Evolutionary conservation across 1,140 invertebrate genomes (phyloP).

Genomic region (Pseudomyrmex concolor): DNA sequence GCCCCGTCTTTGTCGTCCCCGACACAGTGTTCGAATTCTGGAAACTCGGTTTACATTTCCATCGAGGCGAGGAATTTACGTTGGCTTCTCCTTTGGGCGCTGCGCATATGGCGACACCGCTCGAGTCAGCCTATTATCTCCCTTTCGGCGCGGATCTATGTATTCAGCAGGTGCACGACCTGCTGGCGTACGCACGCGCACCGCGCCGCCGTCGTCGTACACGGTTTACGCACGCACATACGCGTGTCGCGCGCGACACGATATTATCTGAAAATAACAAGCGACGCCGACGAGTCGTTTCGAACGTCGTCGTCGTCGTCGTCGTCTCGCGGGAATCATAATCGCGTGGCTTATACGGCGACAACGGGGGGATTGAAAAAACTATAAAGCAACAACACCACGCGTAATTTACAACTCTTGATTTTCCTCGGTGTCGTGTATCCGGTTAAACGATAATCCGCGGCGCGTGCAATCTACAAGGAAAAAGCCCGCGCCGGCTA

Average conservation of each 20-base stretch:
- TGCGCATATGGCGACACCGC: background rate
- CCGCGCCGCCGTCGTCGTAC: background rate
- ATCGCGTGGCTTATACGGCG: background rate
- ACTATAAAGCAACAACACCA: constrained; percentile 40
- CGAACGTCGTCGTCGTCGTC: constrained; percentile 1
- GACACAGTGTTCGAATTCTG: background rate
- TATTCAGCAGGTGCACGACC: constrained; percentile 33
- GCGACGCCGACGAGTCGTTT: constrained; percentile 27
- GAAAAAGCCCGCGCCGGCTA: constrained; percentile 2
- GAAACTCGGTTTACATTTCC: constrained; percentile 5
- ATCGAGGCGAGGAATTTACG: background rate
- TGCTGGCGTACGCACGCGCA: background rate
- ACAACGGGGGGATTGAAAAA: constrained; percentile 30
- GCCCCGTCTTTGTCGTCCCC: too few species aligned
- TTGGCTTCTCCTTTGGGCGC: background rate
- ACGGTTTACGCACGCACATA: constrained; percentile 7
- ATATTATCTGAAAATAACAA: constrained; percentile 57
- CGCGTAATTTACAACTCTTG: constrained; percentile 54
- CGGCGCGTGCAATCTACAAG: constrained; percentile 40
- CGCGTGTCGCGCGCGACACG: constrained; percentile 30
- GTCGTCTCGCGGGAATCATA: constrained; percentile 45
- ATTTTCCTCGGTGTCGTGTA: constrained; percentile 31
- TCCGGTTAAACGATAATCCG: constrained; percentile 46
- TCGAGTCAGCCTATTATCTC: background rate
- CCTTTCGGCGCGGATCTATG: constrained; percentile 15